Evolutionary conservation across 2,888 invertebrate species (phyloP).

Genomic region (Caenorhabditis japonica): DNA sequence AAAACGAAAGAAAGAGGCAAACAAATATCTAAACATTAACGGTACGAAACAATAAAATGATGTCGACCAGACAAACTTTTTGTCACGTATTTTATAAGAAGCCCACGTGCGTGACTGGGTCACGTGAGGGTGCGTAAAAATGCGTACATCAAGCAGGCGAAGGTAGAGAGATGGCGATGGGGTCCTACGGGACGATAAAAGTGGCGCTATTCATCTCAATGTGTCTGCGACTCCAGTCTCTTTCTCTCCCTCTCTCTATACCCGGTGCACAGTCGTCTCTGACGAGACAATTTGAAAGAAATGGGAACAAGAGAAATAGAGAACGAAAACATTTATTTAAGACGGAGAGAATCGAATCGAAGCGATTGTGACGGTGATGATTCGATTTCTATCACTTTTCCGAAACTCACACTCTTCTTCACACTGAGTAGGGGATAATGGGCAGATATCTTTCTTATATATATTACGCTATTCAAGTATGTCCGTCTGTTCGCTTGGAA

Average conservation of each 20-base stretch:
- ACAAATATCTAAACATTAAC: too few relatives aligned
- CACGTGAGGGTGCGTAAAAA: slow-evolving; percentile 11
- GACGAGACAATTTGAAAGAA: slow-evolving; percentile 16
- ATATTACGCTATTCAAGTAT: too few relatives aligned
- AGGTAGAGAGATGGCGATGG: neutral
- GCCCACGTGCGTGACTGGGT: slow-evolving; percentile 18
- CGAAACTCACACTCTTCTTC: too few relatives aligned
- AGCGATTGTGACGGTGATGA: too few relatives aligned
- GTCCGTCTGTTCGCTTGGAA: too few relatives aligned
- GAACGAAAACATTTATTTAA: too few relatives aligned
- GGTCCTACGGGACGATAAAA: slow-evolving; percentile 9
- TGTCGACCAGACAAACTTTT: neutral
- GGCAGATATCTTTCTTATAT: too few relatives aligned
- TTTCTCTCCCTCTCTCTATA: too few relatives aligned
- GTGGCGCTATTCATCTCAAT: slow-evolving; percentile 20
- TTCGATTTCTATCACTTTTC: too few relatives aligned
- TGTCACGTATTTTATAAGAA: slow-evolving; percentile 23
- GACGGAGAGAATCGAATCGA: too few relatives aligned
- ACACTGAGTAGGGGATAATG: too few relatives aligned
- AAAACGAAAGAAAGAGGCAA: too few relatives aligned
- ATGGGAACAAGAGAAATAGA: neutral
- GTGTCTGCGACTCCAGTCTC: slow-evolving; percentile 10
- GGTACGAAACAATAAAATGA: slow-evolving; percentile 5
- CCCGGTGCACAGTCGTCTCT: slow-evolving; percentile 11
- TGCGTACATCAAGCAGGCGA: neutral